Evolutionary conservation across 1,140 invertebrate genomes (phyloP).

Genomic region (Proctacanthus coquilletti): DNA sequence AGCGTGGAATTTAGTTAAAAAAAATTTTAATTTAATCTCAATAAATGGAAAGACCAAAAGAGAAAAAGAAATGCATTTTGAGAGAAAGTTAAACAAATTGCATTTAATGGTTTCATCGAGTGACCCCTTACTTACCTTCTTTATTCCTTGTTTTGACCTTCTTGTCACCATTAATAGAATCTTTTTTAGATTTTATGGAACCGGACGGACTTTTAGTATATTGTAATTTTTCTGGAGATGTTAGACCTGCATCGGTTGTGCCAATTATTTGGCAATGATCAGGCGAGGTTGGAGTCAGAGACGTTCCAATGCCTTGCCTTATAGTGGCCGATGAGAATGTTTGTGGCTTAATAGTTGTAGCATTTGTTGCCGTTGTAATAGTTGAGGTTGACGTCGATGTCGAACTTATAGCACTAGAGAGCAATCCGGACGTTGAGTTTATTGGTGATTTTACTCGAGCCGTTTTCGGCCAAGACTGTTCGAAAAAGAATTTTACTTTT

Average conservation of each 20-base stretch:
- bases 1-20: conserved; percentile 3
- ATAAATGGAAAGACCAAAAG: not conserved
- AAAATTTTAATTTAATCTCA: not conserved
- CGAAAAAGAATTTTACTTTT: too few species aligned
- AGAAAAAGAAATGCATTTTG: conserved; percentile 1
- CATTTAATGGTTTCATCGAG: not conserved
- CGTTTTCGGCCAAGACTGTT: not conserved
- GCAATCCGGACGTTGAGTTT: not conserved
- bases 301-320: conserved; percentile 26
- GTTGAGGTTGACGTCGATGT: conserved; percentile 2
- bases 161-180: conserved; percentile 22
- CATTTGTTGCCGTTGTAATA: not conserved
- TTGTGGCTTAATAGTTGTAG: conserved; percentile 14
- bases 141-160: conserved; percentile 27
- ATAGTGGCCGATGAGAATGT: conserved; percentile 23
- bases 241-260: conserved; percentile 13
- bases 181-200: conserved; percentile 26
- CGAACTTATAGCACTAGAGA: not conserved
- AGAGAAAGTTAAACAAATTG: too few species aligned
- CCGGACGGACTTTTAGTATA: conserved; percentile 26
- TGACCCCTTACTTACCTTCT: conserved; percentile 19
- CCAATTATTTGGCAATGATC: conserved; percentile 26
- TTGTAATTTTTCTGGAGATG: conserved; percentile 24
- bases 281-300: conserved; percentile 21
- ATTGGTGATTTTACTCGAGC: not conserved